A percentile compares a stretch with the other conserved stretches of the same genome.
Evolutionary conservation across 1,140 invertebrate species (phyloP).

Genomic region (Penaeus japonicus): DNA sequence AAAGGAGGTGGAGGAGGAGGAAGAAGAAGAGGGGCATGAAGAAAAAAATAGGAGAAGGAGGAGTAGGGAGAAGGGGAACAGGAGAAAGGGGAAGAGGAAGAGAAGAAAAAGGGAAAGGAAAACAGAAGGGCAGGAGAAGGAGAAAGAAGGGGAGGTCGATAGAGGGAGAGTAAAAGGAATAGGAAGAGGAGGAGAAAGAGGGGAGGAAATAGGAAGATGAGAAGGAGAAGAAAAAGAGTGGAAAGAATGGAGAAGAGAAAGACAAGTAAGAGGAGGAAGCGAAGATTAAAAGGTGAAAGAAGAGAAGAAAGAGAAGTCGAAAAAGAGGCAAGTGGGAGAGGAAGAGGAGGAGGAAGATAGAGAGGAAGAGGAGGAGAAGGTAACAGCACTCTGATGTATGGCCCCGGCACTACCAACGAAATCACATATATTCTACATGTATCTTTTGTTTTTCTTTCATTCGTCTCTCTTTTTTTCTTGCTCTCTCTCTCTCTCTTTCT

Average conservation of each 20-base stretch:
- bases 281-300: not conserved
- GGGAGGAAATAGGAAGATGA: not conserved
- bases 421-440: conserved; percentile 49
- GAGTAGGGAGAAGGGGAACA: not conserved
- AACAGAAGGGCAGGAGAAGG: not conserved
- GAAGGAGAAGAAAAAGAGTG: not conserved
- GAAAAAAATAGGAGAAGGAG: not conserved
- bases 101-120: not conserved
- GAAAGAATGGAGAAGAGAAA: not conserved
- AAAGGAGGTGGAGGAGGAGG: not conserved
- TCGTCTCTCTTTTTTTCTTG: not conserved
- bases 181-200: not conserved
- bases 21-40: not conserved
- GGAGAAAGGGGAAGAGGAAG: too few species aligned
- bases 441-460: conserved; percentile 7
- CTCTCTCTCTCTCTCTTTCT: not conserved
- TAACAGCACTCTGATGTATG: conserved; percentile 24
- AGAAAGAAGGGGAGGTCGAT: not conserved
- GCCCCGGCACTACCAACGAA: conserved; percentile 28
- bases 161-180: not conserved
- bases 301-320: not conserved
- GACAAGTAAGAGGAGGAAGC: not conserved
- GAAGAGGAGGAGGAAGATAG: not conserved
- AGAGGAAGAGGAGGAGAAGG: not conserved
- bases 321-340: not conserved